These are phyloP conservation scores for Ichneumon xanthorius DNA, from an alignment of 2,888 invertebrate genomes.

Conservation along the genomic window DNA sequence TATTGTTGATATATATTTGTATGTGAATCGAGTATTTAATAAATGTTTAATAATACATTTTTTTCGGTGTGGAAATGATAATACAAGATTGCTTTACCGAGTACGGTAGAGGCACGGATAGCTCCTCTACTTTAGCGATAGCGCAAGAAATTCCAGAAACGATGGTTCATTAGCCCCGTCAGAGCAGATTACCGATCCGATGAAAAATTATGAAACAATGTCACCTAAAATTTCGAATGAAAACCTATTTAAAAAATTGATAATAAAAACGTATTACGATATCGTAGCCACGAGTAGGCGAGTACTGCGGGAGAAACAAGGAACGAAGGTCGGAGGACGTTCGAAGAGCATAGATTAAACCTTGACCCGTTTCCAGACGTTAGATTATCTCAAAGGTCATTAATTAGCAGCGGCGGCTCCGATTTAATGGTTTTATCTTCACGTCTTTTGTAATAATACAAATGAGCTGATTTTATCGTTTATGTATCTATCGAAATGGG, in stretches of 20 bases:
- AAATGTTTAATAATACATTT: no score
- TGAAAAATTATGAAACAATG: neutral
- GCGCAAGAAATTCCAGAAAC: neutral
- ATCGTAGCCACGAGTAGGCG: conserved; percentile 4
- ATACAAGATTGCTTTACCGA: neutral
- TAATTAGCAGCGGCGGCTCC: conserved; percentile 48
- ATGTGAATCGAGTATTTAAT: no score
- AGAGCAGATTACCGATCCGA: neutral
- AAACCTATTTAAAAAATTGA: neutral
- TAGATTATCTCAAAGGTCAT: conserved; percentile 65
- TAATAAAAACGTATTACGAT: conserved; percentile 2
- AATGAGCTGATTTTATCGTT: conserved; percentile 34
- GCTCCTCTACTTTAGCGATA: neutral
- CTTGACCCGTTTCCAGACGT: conserved; percentile 66
- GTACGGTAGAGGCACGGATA: conserved; percentile 1
- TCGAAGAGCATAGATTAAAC: conserved; percentile 49
- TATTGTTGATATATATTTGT: no score
- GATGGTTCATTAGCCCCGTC: conserved; percentile 38
- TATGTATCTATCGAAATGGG: conserved; percentile 9
- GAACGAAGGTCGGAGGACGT: conserved; percentile 62
- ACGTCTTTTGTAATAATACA: conserved; percentile 39
- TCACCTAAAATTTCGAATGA: neutral
- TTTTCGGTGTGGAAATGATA: neutral
- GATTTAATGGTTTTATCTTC: conserved; percentile 39
- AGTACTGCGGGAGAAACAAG: conserved; percentile 54